Evolutionary conservation across 2,888 invertebrate species (phyloP), one percentile per base, ranked within the genome.

Genomic region (Hydrotaea diabolus): DNA sequence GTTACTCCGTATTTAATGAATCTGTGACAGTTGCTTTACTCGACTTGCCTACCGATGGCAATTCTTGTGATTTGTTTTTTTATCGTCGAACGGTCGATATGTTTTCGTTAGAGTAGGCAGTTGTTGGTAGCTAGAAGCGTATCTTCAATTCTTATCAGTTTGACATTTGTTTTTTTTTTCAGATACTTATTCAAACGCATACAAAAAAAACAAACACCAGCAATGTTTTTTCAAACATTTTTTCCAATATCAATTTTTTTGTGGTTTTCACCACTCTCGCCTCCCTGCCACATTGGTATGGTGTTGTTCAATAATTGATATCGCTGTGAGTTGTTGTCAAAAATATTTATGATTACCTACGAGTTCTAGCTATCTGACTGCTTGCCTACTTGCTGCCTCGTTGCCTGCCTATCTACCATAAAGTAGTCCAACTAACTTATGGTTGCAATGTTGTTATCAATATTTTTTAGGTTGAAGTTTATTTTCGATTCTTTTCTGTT

Each of bases 61-160:
- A 21, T 59, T 59, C 23, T 59, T 59, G 13, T 59, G 59, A 59
- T 59, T 59, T 59, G 59, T 59, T 59, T 59, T 26, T 59, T 59
- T 59, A 13, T 23, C 59, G 59, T 26, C 59, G 5, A 11, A 15
- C 26, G 26, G 11, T 26, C 53, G 53, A 15, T 21, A n/a, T 49
- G 15, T n/a, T 49, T 39, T 49, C n/a, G 15, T 4, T 49, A 31
- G 2, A 31, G 31, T 31, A 31, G 2, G 15, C 7, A n/a, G 15
- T 49, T 49, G 49, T 49, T 55, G 55, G 55, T 55, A 55, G 26
- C 59, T 55, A 21, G 55, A 21, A 55, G 26, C 59, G 26, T 59
- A 59, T 59, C 59, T 64, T 64, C 64, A 66, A 39, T 43, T 66
- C 39, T 66, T 66, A 66, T 66, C 66, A 66, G 17, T 66, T 66